phyloP scores from a whole-genome alignment of 2,797 vertebrate genomes.

The Anabas testudineus region DNA sequence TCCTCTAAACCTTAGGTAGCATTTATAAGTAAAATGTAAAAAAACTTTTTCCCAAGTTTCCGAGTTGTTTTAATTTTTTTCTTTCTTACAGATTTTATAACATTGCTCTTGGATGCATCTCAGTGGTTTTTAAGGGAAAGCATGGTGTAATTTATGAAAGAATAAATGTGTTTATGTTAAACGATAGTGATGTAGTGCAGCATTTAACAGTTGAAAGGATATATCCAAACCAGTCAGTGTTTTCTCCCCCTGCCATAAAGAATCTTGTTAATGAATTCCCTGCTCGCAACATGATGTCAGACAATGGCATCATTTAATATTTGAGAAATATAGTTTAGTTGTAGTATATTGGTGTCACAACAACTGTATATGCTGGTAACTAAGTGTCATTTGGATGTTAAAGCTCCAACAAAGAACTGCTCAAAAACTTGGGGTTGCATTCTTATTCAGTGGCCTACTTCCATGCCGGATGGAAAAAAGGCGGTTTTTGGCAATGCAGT shows the following conservation, averaged over 20 bases:
- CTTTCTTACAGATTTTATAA: constrained; percentile 11
- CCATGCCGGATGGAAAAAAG: constrained; percentile 15
- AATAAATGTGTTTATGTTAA: constrained; percentile 15
- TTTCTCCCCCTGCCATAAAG: constrained; percentile 4
- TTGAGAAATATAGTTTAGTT: constrained; percentile 9
- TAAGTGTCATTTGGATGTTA: constrained; percentile 6
- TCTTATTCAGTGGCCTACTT: constrained; percentile 8
- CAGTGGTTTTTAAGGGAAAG: constrained; percentile 12
- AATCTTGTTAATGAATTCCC: constrained; percentile 3
- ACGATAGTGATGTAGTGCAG: neutral
- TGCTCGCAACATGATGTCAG: constrained; percentile 17
- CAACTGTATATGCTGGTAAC: neutral
- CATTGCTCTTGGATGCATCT: constrained; percentile 23
- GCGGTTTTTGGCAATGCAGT: constrained; percentile 34
- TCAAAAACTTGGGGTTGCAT: constrained; percentile 31
- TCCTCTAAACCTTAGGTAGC: constrained; percentile 7
- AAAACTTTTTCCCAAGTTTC: constrained; percentile 19
- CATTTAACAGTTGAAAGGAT: neutral
- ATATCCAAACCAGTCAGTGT: neutral
- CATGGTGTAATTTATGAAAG: constrained; percentile 17
- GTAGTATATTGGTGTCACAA: constrained; percentile 1
- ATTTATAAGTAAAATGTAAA: constrained; percentile 34
- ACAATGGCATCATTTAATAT: constrained; percentile 12
- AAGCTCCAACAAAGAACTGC: constrained; percentile 14
- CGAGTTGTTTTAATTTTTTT: constrained; percentile 4